Conservation (phyloP, 2,797 vertebrate species). For the Synanceia verrucosa region DNA sequence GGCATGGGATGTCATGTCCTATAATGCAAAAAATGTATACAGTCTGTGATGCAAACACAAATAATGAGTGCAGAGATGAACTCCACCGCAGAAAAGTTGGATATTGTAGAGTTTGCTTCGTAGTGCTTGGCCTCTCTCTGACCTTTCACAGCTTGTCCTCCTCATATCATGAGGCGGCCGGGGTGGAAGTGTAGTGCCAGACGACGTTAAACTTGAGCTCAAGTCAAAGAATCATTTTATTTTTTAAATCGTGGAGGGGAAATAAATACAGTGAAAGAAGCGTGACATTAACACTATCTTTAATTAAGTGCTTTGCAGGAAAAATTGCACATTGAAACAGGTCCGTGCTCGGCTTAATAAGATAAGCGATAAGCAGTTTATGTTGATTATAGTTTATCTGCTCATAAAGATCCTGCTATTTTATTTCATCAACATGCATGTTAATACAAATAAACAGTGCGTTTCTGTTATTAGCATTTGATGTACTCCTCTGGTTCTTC, state of each 20-base stretch:
- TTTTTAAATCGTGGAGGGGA: background rate
- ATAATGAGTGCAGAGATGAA: background rate
- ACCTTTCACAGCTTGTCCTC: conserved; percentile 54
- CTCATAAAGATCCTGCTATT: background rate
- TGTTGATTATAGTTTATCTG: conserved; percentile 7
- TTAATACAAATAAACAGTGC: background rate
- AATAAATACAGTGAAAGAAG: background rate
- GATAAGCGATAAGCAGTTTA: background rate
- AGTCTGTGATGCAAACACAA: background rate
- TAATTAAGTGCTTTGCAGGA: background rate
- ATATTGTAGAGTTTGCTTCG: conserved; percentile 23
- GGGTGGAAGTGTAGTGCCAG: conserved; percentile 45
- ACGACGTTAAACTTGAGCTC: conserved; percentile 46
- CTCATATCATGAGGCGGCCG: conserved; percentile 47
- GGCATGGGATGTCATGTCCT: conserved; percentile 21
- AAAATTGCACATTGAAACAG: background rate
- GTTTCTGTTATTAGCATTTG: background rate
- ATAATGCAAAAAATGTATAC: conserved; percentile 5
- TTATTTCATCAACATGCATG: background rate
- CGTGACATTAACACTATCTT: background rate
- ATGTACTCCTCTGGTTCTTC: background rate
- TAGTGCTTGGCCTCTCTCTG: conserved; percentile 51
- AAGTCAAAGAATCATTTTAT: conserved; percentile 15
- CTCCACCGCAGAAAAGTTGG: conserved; percentile 4
- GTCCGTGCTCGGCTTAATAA: background rate